These are phyloP conservation scores for Athene cunicularia DNA, from an alignment of 2,113 vertebrate species.

Conservation along the genomic window DNA sequence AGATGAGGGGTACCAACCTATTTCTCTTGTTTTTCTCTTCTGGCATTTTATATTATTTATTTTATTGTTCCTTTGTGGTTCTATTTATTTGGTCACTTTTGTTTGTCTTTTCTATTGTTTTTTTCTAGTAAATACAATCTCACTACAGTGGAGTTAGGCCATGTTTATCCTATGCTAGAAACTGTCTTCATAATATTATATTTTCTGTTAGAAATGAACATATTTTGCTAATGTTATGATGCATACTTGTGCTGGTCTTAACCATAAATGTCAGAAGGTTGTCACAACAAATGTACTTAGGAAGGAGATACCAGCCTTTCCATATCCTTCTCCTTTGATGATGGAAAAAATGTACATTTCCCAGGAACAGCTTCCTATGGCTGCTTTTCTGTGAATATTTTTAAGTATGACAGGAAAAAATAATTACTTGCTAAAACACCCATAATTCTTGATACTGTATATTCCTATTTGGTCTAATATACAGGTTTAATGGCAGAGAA, in stretches of 20 bases:
- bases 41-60: neutral
- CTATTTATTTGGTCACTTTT: neutral
- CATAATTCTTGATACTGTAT: neutral
- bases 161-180: neutral
- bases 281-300: neutral
- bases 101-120: neutral
- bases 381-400: neutral
- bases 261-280: neutral
- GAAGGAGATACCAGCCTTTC: neutral
- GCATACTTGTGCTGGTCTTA: neutral
- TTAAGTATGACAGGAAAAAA: neutral
- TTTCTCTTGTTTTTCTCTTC: neutral
- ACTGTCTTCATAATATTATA: neutral
- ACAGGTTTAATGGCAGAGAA: neutral
- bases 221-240: neutral
- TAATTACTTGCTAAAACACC: neutral
- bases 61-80: neutral
- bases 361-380: neutral
- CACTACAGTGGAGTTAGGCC: neutral
- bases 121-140: neutral
- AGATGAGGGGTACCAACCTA: neutral
- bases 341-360: neutral
- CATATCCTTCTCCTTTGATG: neutral
- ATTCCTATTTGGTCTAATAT: neutral
- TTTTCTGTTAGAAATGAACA: neutral